Evolutionary conservation across 2,113 vertebrate species (phyloP).

Genomic region (Tympanuchus pallidicinctus): DNA sequence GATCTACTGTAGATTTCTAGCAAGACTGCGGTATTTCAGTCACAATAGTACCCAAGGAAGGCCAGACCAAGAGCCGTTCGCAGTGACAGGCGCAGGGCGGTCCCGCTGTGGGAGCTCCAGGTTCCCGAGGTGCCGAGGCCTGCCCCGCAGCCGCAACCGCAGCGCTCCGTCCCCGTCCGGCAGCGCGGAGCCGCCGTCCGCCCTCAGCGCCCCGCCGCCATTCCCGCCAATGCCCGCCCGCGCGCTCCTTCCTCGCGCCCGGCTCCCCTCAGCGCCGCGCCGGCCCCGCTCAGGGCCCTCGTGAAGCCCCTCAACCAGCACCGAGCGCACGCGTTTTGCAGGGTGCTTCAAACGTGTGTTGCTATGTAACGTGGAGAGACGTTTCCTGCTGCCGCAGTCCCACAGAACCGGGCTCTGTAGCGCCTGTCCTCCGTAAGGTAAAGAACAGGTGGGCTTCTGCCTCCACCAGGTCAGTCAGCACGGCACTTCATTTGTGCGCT

Average conservation of each 20-base stretch:
- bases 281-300: background rate
- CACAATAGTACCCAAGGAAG: background rate
- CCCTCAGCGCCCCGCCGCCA: background rate
- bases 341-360: background rate
- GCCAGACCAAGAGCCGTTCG: background rate
- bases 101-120: background rate
- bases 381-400: background rate
- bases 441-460: background rate
- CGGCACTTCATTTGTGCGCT: accelerated
- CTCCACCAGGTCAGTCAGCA: background rate
- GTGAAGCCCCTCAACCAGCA: background rate
- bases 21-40: background rate
- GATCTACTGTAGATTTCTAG: background rate
- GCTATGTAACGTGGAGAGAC: background rate
- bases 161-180: no score
- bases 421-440: background rate
- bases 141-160: no score
- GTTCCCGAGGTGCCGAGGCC: no score
- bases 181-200: accelerated
- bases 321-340: background rate
- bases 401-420: no score
- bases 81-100: accelerated
- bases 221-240: background rate
- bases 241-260: background rate
- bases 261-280: background rate